Percentiles rank a stretch among this genome's conserved stretches.
These are phyloP conservation scores for Neotoma lepida DNA, from an alignment of 2,113 vertebrate genomes.

Conservation along the genomic window DNA sequence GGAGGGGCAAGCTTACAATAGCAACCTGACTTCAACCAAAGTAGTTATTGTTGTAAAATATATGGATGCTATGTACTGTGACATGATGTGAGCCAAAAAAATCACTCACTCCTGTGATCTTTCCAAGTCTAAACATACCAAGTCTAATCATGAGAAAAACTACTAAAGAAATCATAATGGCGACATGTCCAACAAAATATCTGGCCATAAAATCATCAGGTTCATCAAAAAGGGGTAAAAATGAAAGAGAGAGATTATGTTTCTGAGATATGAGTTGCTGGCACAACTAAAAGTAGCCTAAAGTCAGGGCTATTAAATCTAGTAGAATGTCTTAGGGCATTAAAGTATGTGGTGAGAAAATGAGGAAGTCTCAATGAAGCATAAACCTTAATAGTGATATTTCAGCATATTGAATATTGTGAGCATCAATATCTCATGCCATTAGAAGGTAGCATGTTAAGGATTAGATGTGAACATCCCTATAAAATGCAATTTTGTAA, in stretches of 20 bases:
- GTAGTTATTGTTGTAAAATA: not conserved
- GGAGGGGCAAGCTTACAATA: not conserved
- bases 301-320: not conserved
- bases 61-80: rapidly evolving
- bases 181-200: not conserved
- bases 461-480: not conserved
- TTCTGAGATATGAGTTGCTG: not conserved
- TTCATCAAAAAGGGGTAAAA: not conserved
- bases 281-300: not conserved
- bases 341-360: not conserved
- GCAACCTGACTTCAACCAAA: not conserved
- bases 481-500: not conserved
- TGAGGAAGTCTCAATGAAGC: not conserved
- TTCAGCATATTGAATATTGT: not conserved
- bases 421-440: not conserved
- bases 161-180: not conserved
- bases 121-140: not conserved
- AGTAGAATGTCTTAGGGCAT: not conserved
- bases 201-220: not conserved
- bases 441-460: not conserved
- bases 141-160: not conserved
- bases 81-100: not conserved
- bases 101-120: not conserved
- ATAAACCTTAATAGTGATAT: not conserved
- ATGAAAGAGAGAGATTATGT: not conserved